Evolutionary conservation across 2,888 invertebrate genomes (phyloP), one percentile per base, ranked within the genome.

Genomic region (Panorpa germanica): DNA sequence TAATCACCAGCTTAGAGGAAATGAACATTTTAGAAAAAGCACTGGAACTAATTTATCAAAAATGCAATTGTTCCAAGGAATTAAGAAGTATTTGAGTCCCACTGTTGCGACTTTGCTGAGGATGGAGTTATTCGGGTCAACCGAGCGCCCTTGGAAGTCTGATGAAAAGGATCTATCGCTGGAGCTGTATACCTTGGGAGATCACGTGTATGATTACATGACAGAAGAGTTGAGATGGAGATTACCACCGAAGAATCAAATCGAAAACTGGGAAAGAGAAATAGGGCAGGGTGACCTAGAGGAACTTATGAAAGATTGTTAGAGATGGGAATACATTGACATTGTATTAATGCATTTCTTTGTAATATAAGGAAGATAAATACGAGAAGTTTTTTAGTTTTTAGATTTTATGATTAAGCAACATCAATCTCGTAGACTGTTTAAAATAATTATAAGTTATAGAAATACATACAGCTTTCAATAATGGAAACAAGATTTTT

Each of bases 191-290:
- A 43, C 41, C 11, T 37, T 53, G 7, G 53, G 54, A 4, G 47
- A 49, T 10, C 31, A 39, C 1, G 39, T 50, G 5, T 54, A 49
- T 34, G 40, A 42, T 9, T 50, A 47, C 23, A 43, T 53, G 11
- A 42, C 40, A 12, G 52, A 54, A 21, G 54, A 54, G 32, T 54
- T 52, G 52, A 43, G 54, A 6, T 45, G 53, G 26, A 44, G 54
- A 5, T 39, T 54, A 26, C 54, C 54, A 2, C 39, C 49, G 0
- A 34, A 46, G 22, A 42, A 44, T 3, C 38, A 45, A 17, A 47
- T 48, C 0, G 42, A 43, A 3, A 18, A 32, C 14, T 54, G 53
- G 54, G 17, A 42, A 3, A 34, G 36, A 4, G 39, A 47, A n/a
- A 25, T 32, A 29, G 17, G 11, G 2, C 19, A 26, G 3, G 26